Percentiles rank a stretch among this genome's conserved stretches.
phyloP scores from a whole-genome alignment of 2,888 invertebrate species.

The Pherbina coryleti region DNA sequence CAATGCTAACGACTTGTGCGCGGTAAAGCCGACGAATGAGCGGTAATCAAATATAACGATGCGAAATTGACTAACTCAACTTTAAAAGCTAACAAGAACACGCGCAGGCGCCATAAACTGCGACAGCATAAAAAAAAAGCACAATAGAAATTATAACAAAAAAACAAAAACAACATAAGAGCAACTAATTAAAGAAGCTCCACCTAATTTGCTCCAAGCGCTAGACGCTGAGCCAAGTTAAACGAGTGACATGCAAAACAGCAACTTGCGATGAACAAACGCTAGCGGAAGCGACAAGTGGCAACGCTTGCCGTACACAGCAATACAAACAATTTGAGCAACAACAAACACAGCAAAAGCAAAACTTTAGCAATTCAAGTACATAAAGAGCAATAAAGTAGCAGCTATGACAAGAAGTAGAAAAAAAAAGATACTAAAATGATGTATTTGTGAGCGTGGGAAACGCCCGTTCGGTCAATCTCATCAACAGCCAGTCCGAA shows the following conservation, averaged over 20 bases:
- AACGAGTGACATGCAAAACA: not conserved
- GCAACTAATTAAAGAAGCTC: not conserved
- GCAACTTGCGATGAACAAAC: too few species aligned
- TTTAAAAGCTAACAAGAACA: not conserved
- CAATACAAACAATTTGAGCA: not conserved
- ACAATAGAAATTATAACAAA: not conserved
- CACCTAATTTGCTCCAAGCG: not conserved
- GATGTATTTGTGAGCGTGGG: conserved; percentile 46
- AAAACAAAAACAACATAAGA: not conserved
- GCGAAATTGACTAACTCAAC: not conserved
- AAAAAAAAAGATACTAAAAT: not conserved
- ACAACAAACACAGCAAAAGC: not conserved
- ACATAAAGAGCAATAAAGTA: not conserved
- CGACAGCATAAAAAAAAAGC: not conserved
- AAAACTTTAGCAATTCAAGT: not conserved
- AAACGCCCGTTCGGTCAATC: conserved; percentile 52
- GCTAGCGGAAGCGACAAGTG: not conserved
- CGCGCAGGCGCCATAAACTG: conserved; percentile 12
- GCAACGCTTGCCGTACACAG: not conserved
- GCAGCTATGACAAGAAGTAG: not conserved
- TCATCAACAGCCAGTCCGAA: conserved; percentile 30
- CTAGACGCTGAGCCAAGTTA: not conserved
- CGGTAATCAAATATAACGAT: not conserved
- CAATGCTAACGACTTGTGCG: too few species aligned
- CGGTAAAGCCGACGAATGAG: too few species aligned